These are phyloP conservation scores for Urophycis tenuis DNA, from an alignment of 2,797 vertebrate species.

Conservation along the genomic window DNA sequence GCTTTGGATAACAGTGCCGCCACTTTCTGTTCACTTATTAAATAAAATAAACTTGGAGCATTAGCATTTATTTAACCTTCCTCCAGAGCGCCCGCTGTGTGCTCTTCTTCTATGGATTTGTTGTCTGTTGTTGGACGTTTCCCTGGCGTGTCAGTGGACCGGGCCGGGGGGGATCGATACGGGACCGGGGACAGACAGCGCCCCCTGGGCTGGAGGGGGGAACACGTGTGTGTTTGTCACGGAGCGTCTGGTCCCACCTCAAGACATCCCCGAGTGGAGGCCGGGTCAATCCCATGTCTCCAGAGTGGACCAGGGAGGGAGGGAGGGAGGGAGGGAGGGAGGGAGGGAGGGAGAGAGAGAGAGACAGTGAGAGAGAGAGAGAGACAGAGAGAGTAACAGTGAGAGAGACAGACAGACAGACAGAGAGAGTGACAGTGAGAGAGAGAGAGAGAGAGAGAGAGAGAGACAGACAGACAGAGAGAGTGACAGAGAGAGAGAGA, in stretches of 20 bases:
- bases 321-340: neutral
- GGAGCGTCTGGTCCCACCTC: slow-evolving; percentile 16
- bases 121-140: neutral
- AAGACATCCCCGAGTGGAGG: slow-evolving; percentile 5
- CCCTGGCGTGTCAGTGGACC: neutral
- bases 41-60: neutral
- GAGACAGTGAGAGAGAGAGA: too few species aligned
- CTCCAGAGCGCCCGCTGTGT: too few species aligned
- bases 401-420: too few species aligned
- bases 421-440: too few species aligned
- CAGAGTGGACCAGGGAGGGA: slow-evolving; percentile 10
- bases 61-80: neutral
- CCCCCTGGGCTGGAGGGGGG: slow-evolving; percentile 7
- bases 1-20: neutral
- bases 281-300: slow-evolving; percentile 16
- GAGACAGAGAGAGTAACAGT: too few species aligned
- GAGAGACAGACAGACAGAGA: too few species aligned
- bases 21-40: too few species aligned
- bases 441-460: too few species aligned
- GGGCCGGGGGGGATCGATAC: slow-evolving; percentile 17
- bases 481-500: too few species aligned
- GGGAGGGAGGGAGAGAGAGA: too few species aligned
- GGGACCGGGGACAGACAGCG: slow-evolving; percentile 10
- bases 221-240: slow-evolving; percentile 16
- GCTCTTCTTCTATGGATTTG: too few species aligned